Conservation (phyloP, 2,797 vertebrate species). For the Mormyrus proboscirostris region DNA sequence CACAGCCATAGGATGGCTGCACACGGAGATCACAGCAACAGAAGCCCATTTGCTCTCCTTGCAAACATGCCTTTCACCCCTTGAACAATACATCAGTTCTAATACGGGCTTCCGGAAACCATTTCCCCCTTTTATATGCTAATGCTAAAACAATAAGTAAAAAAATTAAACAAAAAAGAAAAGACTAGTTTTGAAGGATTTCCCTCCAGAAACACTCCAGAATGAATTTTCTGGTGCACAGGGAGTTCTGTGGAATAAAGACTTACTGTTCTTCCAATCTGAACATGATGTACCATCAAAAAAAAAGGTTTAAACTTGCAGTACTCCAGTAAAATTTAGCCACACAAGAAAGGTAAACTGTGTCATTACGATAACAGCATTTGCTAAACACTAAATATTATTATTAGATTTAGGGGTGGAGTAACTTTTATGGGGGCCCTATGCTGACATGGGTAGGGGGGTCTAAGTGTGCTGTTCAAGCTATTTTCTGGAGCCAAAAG, state of each 20-base stretch:
- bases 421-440: background rate
- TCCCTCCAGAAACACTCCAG: background rate
- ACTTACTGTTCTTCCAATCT: background rate
- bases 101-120: background rate
- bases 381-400: background rate
- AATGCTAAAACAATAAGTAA: background rate
- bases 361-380: background rate
- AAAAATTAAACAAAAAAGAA: background rate
- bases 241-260: background rate
- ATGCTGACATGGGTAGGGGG: background rate
- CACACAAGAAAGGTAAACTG: background rate
- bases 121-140: background rate
- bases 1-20: background rate
- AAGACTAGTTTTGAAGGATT: background rate
- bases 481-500: background rate
- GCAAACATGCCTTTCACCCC: background rate
- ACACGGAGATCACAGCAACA: background rate
- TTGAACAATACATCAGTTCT: background rate
- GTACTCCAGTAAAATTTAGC: background rate
- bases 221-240: background rate
- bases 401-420: background rate
- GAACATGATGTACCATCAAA: background rate
- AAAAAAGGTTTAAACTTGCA: background rate
- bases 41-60: background rate
- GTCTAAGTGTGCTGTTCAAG: background rate